Evolutionary conservation across 2,888 invertebrate genomes (phyloP).

Genomic region (Orchestes rusci): DNA sequence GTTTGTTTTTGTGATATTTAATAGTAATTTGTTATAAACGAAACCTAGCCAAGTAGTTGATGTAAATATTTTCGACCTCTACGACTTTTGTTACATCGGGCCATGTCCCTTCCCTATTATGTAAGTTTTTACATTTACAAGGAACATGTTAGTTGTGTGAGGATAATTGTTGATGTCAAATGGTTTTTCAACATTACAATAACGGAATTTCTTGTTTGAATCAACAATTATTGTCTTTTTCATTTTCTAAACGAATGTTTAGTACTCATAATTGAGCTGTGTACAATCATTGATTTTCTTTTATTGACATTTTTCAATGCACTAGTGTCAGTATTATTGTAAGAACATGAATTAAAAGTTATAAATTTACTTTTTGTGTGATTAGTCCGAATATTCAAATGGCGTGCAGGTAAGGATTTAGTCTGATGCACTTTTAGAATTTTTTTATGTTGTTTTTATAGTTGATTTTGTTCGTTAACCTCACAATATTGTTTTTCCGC

Average conservation of each 20-base stretch:
- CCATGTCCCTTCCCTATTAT: background rate
- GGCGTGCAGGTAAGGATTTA: too few relatives aligned
- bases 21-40: constrained; percentile 30
- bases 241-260: constrained; percentile 19
- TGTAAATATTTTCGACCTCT: constrained; percentile 23
- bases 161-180: background rate
- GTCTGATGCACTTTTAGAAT: too few relatives aligned
- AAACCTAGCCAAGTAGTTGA: constrained; percentile 30
- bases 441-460: too few relatives aligned
- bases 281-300: constrained; percentile 37
- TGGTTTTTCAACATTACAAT: background rate
- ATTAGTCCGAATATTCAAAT: too few relatives aligned
- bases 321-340: constrained; percentile 26
- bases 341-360: constrained; percentile 16
- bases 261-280: constrained; percentile 33
- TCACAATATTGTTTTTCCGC: too few relatives aligned
- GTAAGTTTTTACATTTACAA: constrained; percentile 6
- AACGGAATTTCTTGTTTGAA: background rate
- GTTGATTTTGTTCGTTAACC: too few relatives aligned
- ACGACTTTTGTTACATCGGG: constrained; percentile 16
- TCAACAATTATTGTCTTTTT: background rate
- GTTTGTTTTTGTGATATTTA: constrained; percentile 35
- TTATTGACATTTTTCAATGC: constrained; percentile 24
- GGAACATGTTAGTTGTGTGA: background rate
- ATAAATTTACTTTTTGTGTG: too few relatives aligned